phyloP scores from a whole-genome alignment of 2,797 vertebrate genomes.

The Ctenopoma kingsleyae region DNA sequence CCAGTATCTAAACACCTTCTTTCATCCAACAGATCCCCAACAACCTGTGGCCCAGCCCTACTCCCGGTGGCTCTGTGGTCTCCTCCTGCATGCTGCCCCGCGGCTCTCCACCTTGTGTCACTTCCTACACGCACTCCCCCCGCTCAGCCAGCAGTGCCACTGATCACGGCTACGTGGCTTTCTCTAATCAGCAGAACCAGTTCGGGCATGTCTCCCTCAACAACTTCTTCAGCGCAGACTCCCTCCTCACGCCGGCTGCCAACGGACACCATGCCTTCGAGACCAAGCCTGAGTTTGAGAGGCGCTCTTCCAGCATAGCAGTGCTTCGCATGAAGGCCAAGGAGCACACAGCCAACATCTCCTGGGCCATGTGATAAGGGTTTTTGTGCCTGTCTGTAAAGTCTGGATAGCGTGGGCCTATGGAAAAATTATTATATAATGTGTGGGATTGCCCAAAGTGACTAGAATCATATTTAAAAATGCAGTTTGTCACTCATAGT shows the following conservation, averaged over 20 bases:
- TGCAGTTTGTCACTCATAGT: constrained; percentile 19
- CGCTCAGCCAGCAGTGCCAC: constrained; percentile 71
- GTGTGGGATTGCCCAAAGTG: constrained; percentile 6
- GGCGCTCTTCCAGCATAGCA: constrained; percentile 97
- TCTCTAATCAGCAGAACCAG: constrained; percentile 97
- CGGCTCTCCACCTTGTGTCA: constrained; percentile 94
- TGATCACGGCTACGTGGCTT: constrained; percentile 93
- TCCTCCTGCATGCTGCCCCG: constrained; percentile 98
- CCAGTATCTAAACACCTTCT: constrained; percentile 6
- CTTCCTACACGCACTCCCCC: constrained; percentile 93
- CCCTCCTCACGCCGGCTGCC: constrained; percentile 90
- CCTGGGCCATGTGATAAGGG: constrained; percentile 94
- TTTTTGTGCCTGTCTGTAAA: constrained; percentile 2
- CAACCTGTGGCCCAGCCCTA: constrained; percentile 93
- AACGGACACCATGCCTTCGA: constrained; percentile 94
- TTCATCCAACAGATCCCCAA: constrained; percentile 91
- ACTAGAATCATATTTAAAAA: constrained; percentile 13
- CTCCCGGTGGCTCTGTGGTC: constrained; percentile 90
- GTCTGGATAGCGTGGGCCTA: constrained; percentile 16
- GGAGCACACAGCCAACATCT: constrained; percentile 98
- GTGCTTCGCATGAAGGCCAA: constrained; percentile 99
- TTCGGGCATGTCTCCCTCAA: constrained; percentile 95
- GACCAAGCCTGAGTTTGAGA: constrained; percentile 96
- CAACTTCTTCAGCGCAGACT: constrained; percentile 96
- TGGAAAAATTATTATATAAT: constrained; percentile 9